Evolutionary conservation across 2,888 invertebrate species (phyloP).

Genomic region (Limnephilus rhombicus): DNA sequence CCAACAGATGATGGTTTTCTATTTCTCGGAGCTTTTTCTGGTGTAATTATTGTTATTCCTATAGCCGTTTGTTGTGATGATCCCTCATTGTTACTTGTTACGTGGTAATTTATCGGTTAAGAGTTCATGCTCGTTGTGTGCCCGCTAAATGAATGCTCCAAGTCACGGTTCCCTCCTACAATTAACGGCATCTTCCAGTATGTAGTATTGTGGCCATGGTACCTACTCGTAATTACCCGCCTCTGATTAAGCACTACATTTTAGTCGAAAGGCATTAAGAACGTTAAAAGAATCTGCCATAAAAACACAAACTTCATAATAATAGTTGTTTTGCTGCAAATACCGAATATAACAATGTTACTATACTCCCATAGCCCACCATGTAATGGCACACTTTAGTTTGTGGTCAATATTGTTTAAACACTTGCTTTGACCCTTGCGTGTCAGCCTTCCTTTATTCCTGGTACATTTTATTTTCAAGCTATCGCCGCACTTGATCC

Average conservation of each 20-base stretch:
- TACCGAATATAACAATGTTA: slow-evolving; percentile 22
- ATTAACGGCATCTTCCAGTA: slow-evolving; percentile 25
- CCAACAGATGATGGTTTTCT: slow-evolving; percentile 5
- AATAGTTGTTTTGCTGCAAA: slow-evolving; percentile 29
- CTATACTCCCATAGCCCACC: neutral
- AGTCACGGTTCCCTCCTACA: slow-evolving; percentile 19
- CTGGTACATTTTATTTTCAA: slow-evolving; percentile 46
- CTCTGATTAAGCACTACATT: slow-evolving; percentile 20
- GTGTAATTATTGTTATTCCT: slow-evolving; percentile 35
- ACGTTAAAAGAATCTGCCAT: slow-evolving; percentile 31
- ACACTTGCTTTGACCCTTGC: slow-evolving; percentile 31
- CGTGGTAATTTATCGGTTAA: slow-evolving; percentile 58
- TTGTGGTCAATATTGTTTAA: slow-evolving; percentile 45
- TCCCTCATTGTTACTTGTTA: slow-evolving; percentile 60
- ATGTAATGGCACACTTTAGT: slow-evolving; percentile 45
- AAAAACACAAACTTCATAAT: slow-evolving; percentile 18
- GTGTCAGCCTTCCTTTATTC: slow-evolving; percentile 48
- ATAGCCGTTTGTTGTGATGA: slow-evolving; percentile 31
- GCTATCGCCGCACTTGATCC: slow-evolving; percentile 33
- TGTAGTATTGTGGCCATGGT: slow-evolving; percentile 26
- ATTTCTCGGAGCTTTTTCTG: slow-evolving; percentile 8
- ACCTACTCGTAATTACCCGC: slow-evolving; percentile 24
- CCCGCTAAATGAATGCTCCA: slow-evolving; percentile 20
- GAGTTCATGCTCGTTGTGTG: slow-evolving; percentile 53
- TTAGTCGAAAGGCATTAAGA: slow-evolving; percentile 42